Percentiles rank a stretch among this genome's conserved stretches.
These are phyloP conservation scores for Argyresthia albistria DNA, from an alignment of 2,888 invertebrate genomes.

Conservation along the genomic window DNA sequence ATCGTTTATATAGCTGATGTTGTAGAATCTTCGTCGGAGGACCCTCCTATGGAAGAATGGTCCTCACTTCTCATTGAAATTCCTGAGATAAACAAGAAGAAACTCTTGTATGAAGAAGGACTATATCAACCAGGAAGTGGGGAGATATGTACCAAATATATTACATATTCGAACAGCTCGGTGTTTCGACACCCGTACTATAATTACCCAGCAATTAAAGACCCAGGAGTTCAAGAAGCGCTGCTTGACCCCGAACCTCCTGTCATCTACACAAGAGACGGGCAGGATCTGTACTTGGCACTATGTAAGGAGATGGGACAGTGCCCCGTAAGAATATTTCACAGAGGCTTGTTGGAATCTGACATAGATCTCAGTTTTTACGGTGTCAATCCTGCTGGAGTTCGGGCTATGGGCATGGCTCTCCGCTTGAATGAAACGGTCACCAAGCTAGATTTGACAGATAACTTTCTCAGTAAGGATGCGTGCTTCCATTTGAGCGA, in stretches of 20 bases:
- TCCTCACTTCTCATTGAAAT: conserved; percentile 16
- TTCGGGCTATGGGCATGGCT: conserved; percentile 27
- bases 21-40: conserved; percentile 29
- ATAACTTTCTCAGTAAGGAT: conserved; percentile 24
- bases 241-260: conserved; percentile 21
- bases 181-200: conserved; percentile 26
- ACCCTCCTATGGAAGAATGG: conserved; percentile 24
- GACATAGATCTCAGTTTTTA: conserved; percentile 28
- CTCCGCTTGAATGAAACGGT: conserved; percentile 23
- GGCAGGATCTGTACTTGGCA: conserved; percentile 31
- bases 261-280: conserved; percentile 23
- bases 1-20: no score
- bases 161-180: conserved; percentile 29
- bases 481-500: conserved; percentile 32
- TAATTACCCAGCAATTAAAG: conserved; percentile 24
- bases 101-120: conserved; percentile 19
- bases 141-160: conserved; percentile 33
- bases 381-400: conserved; percentile 19
- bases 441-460: conserved; percentile 24
- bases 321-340: conserved; percentile 22
- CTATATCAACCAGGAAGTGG: conserved; percentile 32
- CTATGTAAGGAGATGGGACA: conserved; percentile 25
- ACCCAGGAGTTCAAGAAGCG: conserved; percentile 30
- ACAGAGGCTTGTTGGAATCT: conserved; percentile 21
- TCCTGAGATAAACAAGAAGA: conserved; percentile 17